Base-by-base conservation (phyloP, 1,140 invertebrate genomes). In the Arctopsyche grandis region DNA sequence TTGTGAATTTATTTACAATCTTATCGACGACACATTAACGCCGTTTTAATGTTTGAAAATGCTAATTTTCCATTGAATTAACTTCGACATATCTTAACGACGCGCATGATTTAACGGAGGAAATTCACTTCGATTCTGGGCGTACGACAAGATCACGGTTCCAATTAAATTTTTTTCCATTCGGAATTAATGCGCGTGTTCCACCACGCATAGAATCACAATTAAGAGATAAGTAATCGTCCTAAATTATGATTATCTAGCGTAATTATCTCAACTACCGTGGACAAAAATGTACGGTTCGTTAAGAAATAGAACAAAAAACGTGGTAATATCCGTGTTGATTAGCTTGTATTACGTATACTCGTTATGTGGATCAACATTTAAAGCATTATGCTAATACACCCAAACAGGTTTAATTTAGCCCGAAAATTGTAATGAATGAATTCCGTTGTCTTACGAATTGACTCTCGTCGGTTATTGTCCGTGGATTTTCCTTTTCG, bases 221-320 rank as follows among this genome's bases (percentile, higher is more conserved):
- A 69, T 69, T 69, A 69, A 26, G 29, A 38, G 66, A 29, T 69
- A 69, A 14, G 24, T 69, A 69, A 69, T 69, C 66, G 22, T 14
- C 22, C 66, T 69, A 69, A 69, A 69, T 69, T 69, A 69, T 69
- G 10, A 69, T 69, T 26, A 69, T 69, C 66, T 21, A 12, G 16
- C 29, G 22, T 10, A 24, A 69, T 14, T 69, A 38, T 56, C 52
- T 56, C 52, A 10, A 56, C 1, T 10, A 10, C 14, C 1, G 22
- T 5, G 4, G 29, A 29, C 5, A 16, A 29, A 69, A 69, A 69
- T 14, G 29, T 38, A 14, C 22, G 66, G 66, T 4, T 43, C 66
- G 26, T 69, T 69, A 69, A 69, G 14, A 38, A 38, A 38, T 4
- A 38, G 7, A 38, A 1, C 1, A 38, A 1, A 38, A 38, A 38